Conservation (phyloP, 2,888 invertebrate species). For the Idaea biselata region DNA sequence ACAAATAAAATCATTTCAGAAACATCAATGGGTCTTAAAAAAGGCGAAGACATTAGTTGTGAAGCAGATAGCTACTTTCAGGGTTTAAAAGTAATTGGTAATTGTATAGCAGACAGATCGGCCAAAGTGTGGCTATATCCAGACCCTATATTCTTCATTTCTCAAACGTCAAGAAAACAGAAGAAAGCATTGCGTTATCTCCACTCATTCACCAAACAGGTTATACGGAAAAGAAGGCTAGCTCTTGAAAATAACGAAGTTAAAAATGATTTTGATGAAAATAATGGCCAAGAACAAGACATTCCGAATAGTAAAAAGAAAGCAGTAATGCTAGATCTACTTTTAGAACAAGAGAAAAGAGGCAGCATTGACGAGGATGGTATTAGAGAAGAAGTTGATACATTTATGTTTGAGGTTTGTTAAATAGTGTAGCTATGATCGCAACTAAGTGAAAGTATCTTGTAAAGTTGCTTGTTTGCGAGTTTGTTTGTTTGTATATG, state of each 20-base stretch:
- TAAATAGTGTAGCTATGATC: not conserved
- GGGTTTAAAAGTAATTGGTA: not conserved
- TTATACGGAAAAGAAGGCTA: constrained; percentile 22
- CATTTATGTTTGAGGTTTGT: constrained; percentile 83
- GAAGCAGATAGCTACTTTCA: not conserved
- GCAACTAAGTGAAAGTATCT: too few relatives aligned
- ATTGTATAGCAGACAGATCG: not conserved
- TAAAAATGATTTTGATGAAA: not conserved
- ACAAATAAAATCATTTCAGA: constrained; percentile 22
- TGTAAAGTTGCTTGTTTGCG: too few relatives aligned
- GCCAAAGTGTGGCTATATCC: not conserved
- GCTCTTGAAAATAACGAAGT: constrained; percentile 35
- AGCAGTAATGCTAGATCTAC: constrained; percentile 81
- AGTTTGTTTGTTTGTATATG: too few relatives aligned
- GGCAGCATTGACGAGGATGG: constrained; percentile 78
- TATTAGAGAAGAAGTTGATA: constrained; percentile 83
- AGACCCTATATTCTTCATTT: not conserved
- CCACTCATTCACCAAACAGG: not conserved
- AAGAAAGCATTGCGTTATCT: constrained; percentile 4
- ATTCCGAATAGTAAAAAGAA: not conserved
- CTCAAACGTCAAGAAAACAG: constrained; percentile 15
- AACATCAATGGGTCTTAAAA: constrained; percentile 17
- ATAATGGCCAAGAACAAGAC: not conserved
- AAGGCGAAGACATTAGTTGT: not conserved
- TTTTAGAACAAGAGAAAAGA: constrained; percentile 75